Percentiles rank a stretch among this genome's conserved stretches.
These are phyloP conservation scores for Drosophila fungiperda DNA, from an alignment of 2,888 invertebrate genomes.

Conservation along the genomic window DNA sequence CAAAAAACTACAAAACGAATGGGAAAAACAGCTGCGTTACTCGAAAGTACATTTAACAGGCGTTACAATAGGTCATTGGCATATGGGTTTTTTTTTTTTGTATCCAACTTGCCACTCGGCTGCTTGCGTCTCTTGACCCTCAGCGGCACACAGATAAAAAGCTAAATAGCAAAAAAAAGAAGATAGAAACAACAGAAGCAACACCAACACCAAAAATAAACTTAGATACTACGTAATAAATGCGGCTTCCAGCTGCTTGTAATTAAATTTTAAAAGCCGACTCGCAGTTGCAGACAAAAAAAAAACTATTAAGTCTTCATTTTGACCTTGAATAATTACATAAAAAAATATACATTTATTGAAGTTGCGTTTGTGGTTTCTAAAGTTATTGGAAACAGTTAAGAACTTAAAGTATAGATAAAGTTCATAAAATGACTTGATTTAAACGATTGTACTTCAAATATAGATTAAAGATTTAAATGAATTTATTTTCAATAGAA, in stretches of 20 bases:
- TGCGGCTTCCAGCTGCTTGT: constrained; percentile 22
- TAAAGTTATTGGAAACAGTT: neutral
- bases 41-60: constrained; percentile 6
- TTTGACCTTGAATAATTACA: constrained; percentile 21
- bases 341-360: neutral
- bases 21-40: constrained; percentile 40
- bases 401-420: neutral
- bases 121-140: constrained; percentile 23
- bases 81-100: neutral
- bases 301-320: constrained; percentile 1
- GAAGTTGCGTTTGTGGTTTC: neutral
- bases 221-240: constrained; percentile 9
- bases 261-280: constrained; percentile 1
- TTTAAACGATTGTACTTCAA: no score
- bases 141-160: constrained; percentile 1
- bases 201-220: neutral
- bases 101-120: neutral
- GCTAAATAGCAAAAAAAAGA: neutral
- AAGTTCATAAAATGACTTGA: neutral
- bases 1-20: constrained; percentile 48
- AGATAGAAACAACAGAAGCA: neutral
- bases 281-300: constrained; percentile 1
- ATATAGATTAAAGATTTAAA: neutral
- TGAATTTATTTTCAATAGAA: neutral
- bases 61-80: constrained; percentile 46